Evolutionary conservation across 2,888 invertebrate genomes (phyloP).

Genomic region (Blera fallax): DNA sequence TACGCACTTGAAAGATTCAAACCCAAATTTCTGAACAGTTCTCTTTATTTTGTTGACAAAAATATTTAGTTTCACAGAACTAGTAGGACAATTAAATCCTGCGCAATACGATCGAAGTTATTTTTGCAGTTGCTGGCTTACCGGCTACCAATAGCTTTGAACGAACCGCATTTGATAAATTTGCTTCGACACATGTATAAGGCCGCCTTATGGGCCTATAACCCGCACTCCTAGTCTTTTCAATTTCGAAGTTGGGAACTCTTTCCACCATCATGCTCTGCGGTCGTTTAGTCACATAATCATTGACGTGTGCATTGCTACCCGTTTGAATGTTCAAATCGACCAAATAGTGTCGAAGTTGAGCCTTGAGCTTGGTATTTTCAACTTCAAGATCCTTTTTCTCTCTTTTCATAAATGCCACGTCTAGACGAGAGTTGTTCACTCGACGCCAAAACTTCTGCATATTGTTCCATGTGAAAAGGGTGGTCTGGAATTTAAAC

Average conservation of each 20-base stretch:
- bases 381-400: conserved; percentile 82
- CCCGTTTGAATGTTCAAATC: conserved; percentile 83
- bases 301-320: conserved; percentile 78
- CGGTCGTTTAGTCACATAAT: conserved; percentile 78
- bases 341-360: conserved; percentile 85
- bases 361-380: conserved; percentile 85
- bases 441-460: conserved; percentile 87
- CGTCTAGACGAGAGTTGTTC: conserved; percentile 84
- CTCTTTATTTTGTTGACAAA: too few species aligned
- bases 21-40: too few species aligned
- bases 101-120: conserved; percentile 71
- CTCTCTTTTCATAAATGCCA: conserved; percentile 82
- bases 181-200: conserved; percentile 85
- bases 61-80: too few species aligned
- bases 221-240: conserved; percentile 74
- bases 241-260: conserved; percentile 76
- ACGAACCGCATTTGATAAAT: conserved; percentile 84
- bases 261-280: conserved; percentile 81
- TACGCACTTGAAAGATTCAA: too few species aligned
- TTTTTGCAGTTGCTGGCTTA: conserved; percentile 76
- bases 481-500: conserved; percentile 76
- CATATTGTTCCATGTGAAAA: conserved; percentile 83
- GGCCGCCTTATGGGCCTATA: conserved; percentile 79
- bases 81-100: not conserved
- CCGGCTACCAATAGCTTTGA: conserved; percentile 75